Evolutionary conservation across 1,140 invertebrate species (phyloP).

Genomic region (Drosophila nigrodunni): DNA sequence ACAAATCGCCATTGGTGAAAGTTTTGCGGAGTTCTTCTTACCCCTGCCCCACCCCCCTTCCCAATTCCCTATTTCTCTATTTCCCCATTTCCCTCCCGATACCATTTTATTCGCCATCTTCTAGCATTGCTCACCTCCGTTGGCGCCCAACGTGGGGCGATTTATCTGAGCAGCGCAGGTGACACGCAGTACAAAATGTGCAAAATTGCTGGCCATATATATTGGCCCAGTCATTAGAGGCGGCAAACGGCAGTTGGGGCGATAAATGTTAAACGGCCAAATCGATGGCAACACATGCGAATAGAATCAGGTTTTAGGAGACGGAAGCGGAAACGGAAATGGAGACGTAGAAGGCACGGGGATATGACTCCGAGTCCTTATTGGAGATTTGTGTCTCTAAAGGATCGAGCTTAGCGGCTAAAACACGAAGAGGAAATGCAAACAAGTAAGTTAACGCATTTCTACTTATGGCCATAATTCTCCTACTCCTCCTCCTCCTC

Average conservation of each 20-base stretch:
- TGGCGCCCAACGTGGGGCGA: conserved; percentile 34
- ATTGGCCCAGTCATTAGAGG: conserved; percentile 59
- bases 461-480: background rate
- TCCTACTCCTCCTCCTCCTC: background rate
- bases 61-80: background rate
- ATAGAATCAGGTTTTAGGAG: conserved; percentile 23
- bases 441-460: conserved; percentile 18
- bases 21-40: conserved; percentile 43
- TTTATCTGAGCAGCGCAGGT: conserved; percentile 78
- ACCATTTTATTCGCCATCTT: conserved; percentile 1
- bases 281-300: conserved; percentile 79
- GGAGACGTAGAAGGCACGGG: background rate
- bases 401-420: conserved; percentile 1
- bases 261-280: conserved; percentile 81
- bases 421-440: conserved; percentile 27
- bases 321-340: too few relatives aligned
- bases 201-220: conserved; percentile 79
- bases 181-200: conserved; percentile 76
- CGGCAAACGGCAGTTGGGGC: conserved; percentile 39
- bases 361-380: background rate
- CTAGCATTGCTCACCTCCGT: background rate
- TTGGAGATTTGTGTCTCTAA: conserved; percentile 24
- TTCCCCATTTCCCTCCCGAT: too few relatives aligned
- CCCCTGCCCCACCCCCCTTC: background rate
- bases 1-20: conserved; percentile 74